Base-by-base conservation (phyloP, 2,113 vertebrate species). In the Triplophysa rosa region DNA sequence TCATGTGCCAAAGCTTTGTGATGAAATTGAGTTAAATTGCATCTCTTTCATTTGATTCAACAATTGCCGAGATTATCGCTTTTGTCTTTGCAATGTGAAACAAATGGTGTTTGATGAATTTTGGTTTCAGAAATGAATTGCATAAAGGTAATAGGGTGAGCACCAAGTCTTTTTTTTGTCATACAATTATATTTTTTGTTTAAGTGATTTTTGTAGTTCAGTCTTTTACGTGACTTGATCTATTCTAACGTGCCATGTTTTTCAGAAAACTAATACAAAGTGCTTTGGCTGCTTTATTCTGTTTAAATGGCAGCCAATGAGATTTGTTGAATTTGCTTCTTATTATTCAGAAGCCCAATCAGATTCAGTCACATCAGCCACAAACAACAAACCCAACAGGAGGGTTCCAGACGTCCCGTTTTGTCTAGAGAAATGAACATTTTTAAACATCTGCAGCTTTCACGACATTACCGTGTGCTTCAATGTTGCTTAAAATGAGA, bases 281-380 rank as follows among this genome's bases (percentile, higher is more conserved):
- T 78, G 66, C 16, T 75, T 54, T 19, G 33, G 33, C 26, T 71
- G 64, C 21, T 21, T 61, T 63, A 74, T 84, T 67, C 61, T 80
- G 71, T 80, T 77, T 17, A 71, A 61, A n/a, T 47, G 67, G 68
- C 76, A 80, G 70, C 81, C 84, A 85, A 87, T 88, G 85, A 87
- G 79, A 83, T 86, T 66, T 80, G 86, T 84, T 86, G 47, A 81
- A 82, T 91, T 90, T 92, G 92, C 93, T 93, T 94, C 92, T 94
- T 79, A 93, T 93, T 93, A 91, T 93, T 94, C 88, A 94, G 93
- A 93, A 94, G 93, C 93, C 83, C 54, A 73, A 40, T 40, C 2
- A 49, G 23, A 52, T 14, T 33, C 47, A 54, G 19, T 69, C 45
- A n/a, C 21, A 37, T 81, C 21, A 2, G 80, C 85, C 83, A 85